phyloP scores from a whole-genome alignment of 37 sponge, comb jelly and placozoan species.

The Halichondria panicea region DNA sequence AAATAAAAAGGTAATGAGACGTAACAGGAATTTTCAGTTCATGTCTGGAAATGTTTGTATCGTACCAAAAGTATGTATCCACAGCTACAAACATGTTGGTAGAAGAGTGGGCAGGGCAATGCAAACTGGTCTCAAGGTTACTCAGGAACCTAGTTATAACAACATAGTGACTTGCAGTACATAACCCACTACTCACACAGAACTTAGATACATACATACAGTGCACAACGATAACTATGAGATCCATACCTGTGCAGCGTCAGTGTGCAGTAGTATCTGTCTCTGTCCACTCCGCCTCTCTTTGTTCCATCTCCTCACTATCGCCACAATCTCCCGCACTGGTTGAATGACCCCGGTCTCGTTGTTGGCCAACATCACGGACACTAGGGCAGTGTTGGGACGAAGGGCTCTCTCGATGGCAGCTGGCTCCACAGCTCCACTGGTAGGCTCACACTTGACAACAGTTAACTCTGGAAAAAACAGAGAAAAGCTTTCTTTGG shows the following conservation, averaged over 20 bases:
- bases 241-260: conserved; percentile 54
- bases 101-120: too few species aligned
- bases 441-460: conserved; percentile 12
- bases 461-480: conserved; percentile 28
- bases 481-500: too few species aligned
- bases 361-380: conserved; percentile 92
- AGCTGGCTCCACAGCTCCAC: conserved; percentile 48
- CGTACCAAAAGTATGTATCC: too few species aligned
- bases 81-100: too few species aligned
- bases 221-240: background rate
- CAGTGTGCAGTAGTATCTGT: conserved; percentile 42
- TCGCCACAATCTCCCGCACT: conserved; percentile 45
- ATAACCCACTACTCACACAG: too few species aligned
- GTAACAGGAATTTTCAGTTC: background rate
- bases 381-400: conserved; percentile 68
- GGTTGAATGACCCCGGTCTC: conserved; percentile 80
- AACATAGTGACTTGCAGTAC: too few species aligned
- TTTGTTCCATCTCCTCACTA: conserved; percentile 20
- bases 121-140: too few species aligned
- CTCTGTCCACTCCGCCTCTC: background rate
- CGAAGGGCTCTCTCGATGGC: conserved; percentile 50
- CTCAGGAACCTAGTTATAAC: too few species aligned
- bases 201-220: background rate
- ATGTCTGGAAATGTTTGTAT: too few species aligned
- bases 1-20: background rate